Evolutionary conservation across 37 sponge, comb jelly and placozoan genomes (phyloP).

Genomic region (Hormiphora californensis): DNA sequence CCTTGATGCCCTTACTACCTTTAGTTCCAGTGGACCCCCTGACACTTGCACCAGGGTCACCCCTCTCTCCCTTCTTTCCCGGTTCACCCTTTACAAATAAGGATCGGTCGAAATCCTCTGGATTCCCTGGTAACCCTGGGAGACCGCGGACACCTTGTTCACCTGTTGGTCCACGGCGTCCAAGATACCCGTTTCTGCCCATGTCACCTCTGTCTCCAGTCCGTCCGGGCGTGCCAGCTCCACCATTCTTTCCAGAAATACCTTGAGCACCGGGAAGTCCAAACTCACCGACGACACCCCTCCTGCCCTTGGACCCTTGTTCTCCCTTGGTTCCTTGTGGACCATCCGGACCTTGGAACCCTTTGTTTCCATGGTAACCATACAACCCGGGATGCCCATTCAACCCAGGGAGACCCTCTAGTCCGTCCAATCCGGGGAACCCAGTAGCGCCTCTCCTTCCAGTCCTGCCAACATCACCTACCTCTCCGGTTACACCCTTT

Average conservation of each 20-base stretch:
- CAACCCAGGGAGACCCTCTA: neutral
- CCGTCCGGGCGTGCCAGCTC: neutral
- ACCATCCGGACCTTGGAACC: neutral
- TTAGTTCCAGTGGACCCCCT: neutral
- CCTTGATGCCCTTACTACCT: conserved; percentile 39
- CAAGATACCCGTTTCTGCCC: neutral
- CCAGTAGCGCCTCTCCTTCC: neutral
- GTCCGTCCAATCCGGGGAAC: neutral
- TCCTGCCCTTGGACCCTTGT: neutral
- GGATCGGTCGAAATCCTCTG: neutral
- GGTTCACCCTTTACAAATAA: neutral
- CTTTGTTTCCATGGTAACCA: neutral
- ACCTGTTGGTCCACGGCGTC: neutral
- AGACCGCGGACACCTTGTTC: neutral
- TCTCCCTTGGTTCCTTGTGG: neutral
- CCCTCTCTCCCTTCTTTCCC: conserved; percentile 32
- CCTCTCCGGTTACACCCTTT: conserved; percentile 22
- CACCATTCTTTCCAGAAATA: neutral
- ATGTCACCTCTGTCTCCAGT: conserved; percentile 16
- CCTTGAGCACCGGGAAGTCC: neutral
- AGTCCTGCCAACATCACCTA: conserved; percentile 13
- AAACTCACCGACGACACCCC: neutral
- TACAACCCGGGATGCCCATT: neutral
- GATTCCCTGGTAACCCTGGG: conserved; percentile 17
- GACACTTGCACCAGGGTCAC: neutral